Percentiles rank a stretch among this genome's conserved stretches.
Conservation (phyloP, 53 echinoderm and acorn worm genomes). For the Stichopus horrens region DNA sequence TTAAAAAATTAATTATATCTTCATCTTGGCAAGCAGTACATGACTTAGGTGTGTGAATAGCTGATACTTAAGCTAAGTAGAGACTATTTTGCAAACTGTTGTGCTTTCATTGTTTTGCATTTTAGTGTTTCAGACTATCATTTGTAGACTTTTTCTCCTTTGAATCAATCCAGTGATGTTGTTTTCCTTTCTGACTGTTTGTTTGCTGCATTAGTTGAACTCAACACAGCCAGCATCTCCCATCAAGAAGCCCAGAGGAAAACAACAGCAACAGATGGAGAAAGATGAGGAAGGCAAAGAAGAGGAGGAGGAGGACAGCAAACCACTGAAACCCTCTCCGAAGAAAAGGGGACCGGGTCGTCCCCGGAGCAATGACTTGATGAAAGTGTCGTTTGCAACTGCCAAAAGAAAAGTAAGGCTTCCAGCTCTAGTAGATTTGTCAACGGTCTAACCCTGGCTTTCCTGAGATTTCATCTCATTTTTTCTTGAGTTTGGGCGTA, state of each 20-base stretch:
- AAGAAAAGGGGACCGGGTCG: slow-evolving; percentile 60
- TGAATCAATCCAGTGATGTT: not conserved
- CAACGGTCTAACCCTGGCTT: too few relatives aligned
- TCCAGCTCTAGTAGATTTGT: too few relatives aligned
- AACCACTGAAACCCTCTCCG: slow-evolving; percentile 47
- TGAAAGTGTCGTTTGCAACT: slow-evolving; percentile 54
- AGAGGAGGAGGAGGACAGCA: slow-evolving; percentile 28
- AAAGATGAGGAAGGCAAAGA: slow-evolving; percentile 18
- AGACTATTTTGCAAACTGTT: too few relatives aligned
- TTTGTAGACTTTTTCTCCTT: too few relatives aligned
- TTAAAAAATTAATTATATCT: too few relatives aligned
- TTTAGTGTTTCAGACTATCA: too few relatives aligned
- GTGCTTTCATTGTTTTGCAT: too few relatives aligned
- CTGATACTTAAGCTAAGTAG: too few relatives aligned
- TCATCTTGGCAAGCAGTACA: too few relatives aligned
- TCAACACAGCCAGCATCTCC: slow-evolving; percentile 60
- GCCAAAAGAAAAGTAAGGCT: slow-evolving; percentile 76
- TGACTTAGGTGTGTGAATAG: too few relatives aligned
- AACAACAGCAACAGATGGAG: not conserved
- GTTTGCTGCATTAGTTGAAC: slow-evolving; percentile 55
- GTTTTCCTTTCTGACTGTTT: not conserved
- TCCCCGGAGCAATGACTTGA: not conserved
- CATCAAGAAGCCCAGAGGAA: slow-evolving; percentile 45
- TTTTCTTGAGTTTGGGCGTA: too few relatives aligned
- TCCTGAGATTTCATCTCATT: too few relatives aligned